A percentile compares a stretch with the other conserved stretches of the same genome.
Conservation (phyloP, 1,140 invertebrate species). For the Drosophila lowei region DNA sequence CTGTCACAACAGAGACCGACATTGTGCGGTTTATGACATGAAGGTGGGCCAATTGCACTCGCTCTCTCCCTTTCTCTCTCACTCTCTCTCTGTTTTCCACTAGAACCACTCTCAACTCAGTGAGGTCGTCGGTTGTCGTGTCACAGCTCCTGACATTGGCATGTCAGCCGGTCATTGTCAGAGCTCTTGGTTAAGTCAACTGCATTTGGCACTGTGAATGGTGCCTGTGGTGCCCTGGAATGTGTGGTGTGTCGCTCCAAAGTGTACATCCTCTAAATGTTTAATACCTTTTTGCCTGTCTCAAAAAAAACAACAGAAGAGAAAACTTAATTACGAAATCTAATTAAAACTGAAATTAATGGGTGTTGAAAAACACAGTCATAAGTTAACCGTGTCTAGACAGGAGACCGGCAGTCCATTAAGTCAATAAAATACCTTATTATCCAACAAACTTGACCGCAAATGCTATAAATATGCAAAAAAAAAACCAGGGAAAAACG, state of each 20-base stretch:
- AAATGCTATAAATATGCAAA: no score
- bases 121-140: constrained; percentile 2
- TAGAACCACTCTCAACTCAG: background rate
- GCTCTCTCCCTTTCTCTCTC: background rate
- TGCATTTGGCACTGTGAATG: constrained; percentile 25
- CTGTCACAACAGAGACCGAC: constrained; percentile 17
- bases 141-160: constrained; percentile 30
- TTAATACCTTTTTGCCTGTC: background rate
- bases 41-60: constrained; percentile 5
- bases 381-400: constrained; percentile 24
- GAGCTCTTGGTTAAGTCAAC: constrained; percentile 20
- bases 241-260: background rate
- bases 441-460: no score
- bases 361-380: constrained; percentile 7
- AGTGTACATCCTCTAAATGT: no score
- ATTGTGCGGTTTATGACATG: constrained; percentile 27
- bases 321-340: constrained; percentile 19
- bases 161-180: constrained; percentile 46
- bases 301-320: background rate
- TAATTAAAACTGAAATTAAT: constrained; percentile 28
- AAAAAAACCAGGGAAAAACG: background rate
- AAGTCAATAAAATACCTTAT: no score
- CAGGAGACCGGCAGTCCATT: background rate
- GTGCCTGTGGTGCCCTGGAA: constrained; percentile 11
- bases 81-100: background rate